phyloP scores from a whole-genome alignment of 2,797 vertebrate genomes.

The Pelodytes ibericus region DNA sequence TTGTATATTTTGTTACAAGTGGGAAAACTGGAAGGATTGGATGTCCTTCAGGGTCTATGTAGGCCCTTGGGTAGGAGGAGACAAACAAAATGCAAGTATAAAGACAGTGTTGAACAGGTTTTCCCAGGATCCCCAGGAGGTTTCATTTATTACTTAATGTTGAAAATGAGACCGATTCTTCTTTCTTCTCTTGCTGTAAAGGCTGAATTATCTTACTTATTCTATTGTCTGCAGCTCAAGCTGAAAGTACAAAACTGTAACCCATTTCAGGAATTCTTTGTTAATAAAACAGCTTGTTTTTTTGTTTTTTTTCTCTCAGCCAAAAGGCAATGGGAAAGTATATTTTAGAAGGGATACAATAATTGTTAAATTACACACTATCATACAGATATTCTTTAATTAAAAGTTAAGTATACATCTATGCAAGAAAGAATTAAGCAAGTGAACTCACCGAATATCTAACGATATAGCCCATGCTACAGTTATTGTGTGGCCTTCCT shows the following conservation, averaged over 20 bases:
- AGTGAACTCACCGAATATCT: no score
- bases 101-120: constrained; percentile 69
- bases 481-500: no score
- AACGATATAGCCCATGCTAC: no score
- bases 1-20: constrained; percentile 79
- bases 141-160: constrained; percentile 81
- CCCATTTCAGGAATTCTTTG: constrained; percentile 66
- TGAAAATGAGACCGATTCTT: constrained; percentile 74
- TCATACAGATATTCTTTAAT: no score
- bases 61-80: constrained; percentile 67
- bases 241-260: constrained; percentile 68
- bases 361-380: constrained; percentile 49
- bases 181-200: constrained; percentile 66
- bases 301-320: background rate
- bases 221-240: constrained; percentile 67
- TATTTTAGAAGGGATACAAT: constrained; percentile 48
- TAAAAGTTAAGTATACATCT: no score
- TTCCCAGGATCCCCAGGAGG: constrained; percentile 85
- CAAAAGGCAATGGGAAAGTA: constrained; percentile 45
- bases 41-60: constrained; percentile 71
- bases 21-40: constrained; percentile 75
- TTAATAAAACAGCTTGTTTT: constrained; percentile 34
- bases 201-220: constrained; percentile 71
- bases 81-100: constrained; percentile 69
- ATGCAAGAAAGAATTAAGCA: no score